A percentile compares a stretch with the other conserved stretches of the same genome.
Evolutionary conservation across 1,140 invertebrate species (phyloP).

Genomic region (Drosophila albomicans): DNA sequence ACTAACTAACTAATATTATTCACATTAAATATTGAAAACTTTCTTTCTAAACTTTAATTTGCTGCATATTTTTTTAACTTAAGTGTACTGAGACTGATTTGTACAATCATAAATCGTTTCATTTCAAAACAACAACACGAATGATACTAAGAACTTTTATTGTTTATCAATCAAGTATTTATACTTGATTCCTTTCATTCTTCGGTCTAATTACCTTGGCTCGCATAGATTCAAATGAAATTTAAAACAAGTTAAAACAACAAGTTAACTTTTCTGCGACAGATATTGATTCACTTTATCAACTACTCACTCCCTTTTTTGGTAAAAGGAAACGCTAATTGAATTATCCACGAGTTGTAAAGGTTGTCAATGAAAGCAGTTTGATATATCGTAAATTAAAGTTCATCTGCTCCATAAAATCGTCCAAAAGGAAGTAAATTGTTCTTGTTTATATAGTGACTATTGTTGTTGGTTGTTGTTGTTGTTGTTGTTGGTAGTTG

Average conservation of each 20-base stretch:
- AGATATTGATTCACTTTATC: neutral
- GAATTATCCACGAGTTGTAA: neutral
- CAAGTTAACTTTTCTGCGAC: neutral
- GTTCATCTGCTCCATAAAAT: constrained; percentile 5
- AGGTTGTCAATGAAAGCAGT: constrained; percentile 3
- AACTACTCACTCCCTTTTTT: neutral
- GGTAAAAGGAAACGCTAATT: neutral
- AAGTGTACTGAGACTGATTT: too few relatives aligned
- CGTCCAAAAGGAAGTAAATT: neutral
- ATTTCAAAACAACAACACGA: too few relatives aligned
- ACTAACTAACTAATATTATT: too few relatives aligned
- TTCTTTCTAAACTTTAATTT: too few relatives aligned
- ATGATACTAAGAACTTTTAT: neutral
- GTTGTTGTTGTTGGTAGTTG: constrained; percentile 27
- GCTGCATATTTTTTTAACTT: too few relatives aligned
- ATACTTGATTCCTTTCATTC: too few relatives aligned
- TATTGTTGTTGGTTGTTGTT: constrained; percentile 16
- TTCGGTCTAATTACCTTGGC: too few relatives aligned
- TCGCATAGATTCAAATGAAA: too few relatives aligned
- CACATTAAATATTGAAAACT: too few relatives aligned
- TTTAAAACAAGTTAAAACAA: neutral
- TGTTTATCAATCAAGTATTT: neutral
- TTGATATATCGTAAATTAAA: constrained; percentile 7
- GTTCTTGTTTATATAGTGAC: neutral
- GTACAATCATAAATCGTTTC: too few relatives aligned